A percentile compares a stretch with the other conserved stretches of the same genome.
Evolutionary conservation across 2,888 invertebrate species (phyloP).

Genomic region (Adelognathus sp.): DNA sequence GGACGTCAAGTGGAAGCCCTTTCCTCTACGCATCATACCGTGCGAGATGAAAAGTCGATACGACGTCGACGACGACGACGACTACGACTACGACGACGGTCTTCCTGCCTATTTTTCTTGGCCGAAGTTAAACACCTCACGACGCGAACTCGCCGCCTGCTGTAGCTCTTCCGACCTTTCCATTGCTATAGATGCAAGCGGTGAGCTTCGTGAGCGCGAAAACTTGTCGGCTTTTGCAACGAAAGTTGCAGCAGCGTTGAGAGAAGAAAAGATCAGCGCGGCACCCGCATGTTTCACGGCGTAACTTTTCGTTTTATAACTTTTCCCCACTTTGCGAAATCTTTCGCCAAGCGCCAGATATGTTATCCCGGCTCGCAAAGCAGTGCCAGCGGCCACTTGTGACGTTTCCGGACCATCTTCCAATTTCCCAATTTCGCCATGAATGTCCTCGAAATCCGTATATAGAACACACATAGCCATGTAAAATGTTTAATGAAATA

Average conservation of each 20-base stretch:
- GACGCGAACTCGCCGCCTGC: neutral
- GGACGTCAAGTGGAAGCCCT: constrained; percentile 36
- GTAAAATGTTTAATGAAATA: too few species aligned
- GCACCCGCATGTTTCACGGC: constrained; percentile 13
- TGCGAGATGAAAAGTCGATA: constrained; percentile 45
- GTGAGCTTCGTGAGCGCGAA: constrained; percentile 23
- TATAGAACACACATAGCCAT: neutral
- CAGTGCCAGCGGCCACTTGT: constrained; percentile 1
- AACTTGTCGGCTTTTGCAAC: constrained; percentile 45
- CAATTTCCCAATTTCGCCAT: constrained; percentile 12
- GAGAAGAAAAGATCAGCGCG: constrained; percentile 1
- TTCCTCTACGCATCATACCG: neutral
- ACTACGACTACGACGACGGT: constrained; percentile 9
- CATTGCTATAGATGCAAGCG: constrained; percentile 32
- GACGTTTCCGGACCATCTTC: neutral
- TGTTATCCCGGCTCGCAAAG: neutral
- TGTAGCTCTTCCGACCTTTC: neutral
- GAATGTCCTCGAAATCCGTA: neutral
- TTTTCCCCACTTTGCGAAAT: constrained; percentile 13
- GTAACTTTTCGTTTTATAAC: constrained; percentile 55
- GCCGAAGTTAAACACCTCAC: constrained; percentile 54
- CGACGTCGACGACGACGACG: constrained; percentile 44
- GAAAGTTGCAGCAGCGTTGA: constrained; percentile 33
- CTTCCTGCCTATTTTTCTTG: constrained; percentile 59
- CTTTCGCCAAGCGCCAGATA: neutral